These are phyloP conservation scores for Orthosia gracilis DNA, from an alignment of 2,888 invertebrate species.

Conservation along the genomic window DNA sequence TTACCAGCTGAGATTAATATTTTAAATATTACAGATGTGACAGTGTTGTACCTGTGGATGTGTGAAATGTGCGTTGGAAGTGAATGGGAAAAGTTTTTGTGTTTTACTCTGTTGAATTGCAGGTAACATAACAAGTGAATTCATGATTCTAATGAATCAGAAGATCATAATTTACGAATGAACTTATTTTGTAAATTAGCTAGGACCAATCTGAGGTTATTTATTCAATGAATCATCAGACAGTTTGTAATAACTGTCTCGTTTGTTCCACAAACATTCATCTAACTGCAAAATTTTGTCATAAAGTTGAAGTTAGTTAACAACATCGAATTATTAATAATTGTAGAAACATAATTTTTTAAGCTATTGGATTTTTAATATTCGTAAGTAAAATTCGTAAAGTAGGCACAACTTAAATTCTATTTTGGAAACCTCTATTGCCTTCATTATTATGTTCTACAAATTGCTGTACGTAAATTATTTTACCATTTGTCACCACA, in stretches of 20 bases:
- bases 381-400: no score
- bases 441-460: not conserved
- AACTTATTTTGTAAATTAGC: not conserved
- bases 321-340: no score
- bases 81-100: constrained; percentile 19
- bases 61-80: not conserved
- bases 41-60: constrained; percentile 20
- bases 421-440: not conserved
- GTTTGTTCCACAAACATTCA: no score
- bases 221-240: not conserved
- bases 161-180: not conserved
- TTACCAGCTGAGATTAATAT: constrained; percentile 74
- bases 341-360: no score
- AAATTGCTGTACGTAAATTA: not conserved
- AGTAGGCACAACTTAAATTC: no score
- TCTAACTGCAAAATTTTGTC: no score
- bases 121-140: no score
- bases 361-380: no score
- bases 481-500: no score
- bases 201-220: not conserved
- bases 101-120: not conserved
- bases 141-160: not conserved
- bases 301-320: no score
- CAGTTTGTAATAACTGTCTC: not conserved
- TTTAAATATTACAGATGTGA: constrained; percentile 52